Evolutionary conservation across 2,113 vertebrate species (phyloP).

Genomic region (Coptodon rendalli): DNA sequence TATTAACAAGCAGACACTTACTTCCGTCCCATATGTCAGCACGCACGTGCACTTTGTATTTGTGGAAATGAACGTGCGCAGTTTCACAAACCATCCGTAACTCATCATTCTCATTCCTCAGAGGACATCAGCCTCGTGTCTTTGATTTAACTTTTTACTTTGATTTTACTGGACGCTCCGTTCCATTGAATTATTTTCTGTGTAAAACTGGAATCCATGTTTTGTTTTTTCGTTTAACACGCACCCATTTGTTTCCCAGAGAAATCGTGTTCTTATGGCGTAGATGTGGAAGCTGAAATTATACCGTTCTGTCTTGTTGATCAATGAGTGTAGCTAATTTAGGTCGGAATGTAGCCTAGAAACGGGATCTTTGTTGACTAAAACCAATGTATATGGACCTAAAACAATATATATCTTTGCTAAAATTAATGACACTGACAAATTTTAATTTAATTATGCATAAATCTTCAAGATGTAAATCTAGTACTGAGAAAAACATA

Average conservation of each 20-base stretch:
- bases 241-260: conserved; percentile 3
- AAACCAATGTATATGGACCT: conserved; percentile 28
- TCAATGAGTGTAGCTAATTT: conserved; percentile 20
- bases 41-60: conserved; percentile 38
- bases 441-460: conserved; percentile 43
- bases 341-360: conserved; percentile 32
- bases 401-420: neutral
- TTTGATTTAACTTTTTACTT: conserved; percentile 1
- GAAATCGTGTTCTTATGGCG: neutral
- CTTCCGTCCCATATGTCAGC: conserved; percentile 42
- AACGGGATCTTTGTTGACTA: neutral
- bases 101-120: conserved; percentile 49
- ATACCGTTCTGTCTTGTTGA: conserved; percentile 13
- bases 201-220: conserved; percentile 54
- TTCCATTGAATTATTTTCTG: conserved; percentile 1
- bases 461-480: conserved; percentile 50
- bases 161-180: neutral
- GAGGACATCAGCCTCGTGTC: conserved; percentile 35
- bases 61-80: conserved; percentile 27
- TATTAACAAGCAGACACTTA: conserved; percentile 46
- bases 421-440: neutral
- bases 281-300: neutral
- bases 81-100: conserved; percentile 38
- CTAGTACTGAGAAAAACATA: conserved; percentile 16
- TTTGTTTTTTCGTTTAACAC: conserved; percentile 6